Evolutionary conservation across 2,888 invertebrate species (phyloP).

Genomic region (Noctua comes): DNA sequence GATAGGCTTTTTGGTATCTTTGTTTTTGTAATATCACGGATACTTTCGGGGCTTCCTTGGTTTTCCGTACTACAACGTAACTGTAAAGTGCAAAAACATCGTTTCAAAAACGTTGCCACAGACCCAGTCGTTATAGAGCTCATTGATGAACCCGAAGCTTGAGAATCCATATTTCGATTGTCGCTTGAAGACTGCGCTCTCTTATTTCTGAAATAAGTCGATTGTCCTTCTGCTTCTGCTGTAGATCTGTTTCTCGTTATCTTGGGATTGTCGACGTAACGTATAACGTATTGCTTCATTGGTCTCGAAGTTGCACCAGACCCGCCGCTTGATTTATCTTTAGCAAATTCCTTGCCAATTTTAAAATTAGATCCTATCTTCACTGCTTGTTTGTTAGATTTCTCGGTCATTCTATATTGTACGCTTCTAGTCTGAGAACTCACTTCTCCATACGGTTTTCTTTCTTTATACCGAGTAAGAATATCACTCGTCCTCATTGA

Average conservation of each 20-base stretch:
- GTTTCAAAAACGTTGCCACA: conserved; percentile 66
- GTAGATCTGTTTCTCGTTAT: conserved; percentile 40
- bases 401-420: conserved; percentile 25
- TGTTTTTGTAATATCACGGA: background rate
- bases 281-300: conserved; percentile 16
- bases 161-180: conserved; percentile 60
- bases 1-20: background rate
- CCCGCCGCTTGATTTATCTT: conserved; percentile 54
- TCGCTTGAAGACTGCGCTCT: conserved; percentile 46
- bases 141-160: conserved; percentile 57
- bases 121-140: conserved; percentile 56
- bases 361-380: conserved; percentile 72
- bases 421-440: conserved; percentile 8
- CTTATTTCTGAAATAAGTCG: conserved; percentile 31
- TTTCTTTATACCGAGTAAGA: conserved; percentile 17
- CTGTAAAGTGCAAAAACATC: conserved; percentile 75
- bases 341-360: conserved; percentile 72
- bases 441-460: conserved; percentile 21
- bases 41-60: conserved; percentile 14
- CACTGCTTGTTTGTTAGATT: conserved; percentile 63
- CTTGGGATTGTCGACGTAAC: conserved; percentile 26
- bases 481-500: conserved; percentile 17
- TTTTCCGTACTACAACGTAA: conserved; percentile 53
- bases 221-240: conserved; percentile 13
- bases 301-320: conserved; percentile 18